These are phyloP conservation scores for Lates calcarifer DNA, from an alignment of 2,113 vertebrate species.

Conservation along the genomic window DNA sequence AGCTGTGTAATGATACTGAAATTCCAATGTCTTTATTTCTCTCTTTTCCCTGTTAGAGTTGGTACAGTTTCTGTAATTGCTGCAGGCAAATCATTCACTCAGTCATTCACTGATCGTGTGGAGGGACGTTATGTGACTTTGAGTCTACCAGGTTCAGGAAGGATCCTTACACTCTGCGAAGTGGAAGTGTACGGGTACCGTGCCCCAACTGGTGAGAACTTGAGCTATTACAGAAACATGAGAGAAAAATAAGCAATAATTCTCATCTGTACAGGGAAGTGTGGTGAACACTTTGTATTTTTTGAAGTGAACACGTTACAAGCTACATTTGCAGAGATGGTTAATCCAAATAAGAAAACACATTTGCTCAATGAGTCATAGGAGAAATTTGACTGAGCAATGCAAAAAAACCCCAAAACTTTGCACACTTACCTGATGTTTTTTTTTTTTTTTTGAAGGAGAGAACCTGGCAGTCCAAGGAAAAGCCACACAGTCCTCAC, in stretches of 20 bases:
- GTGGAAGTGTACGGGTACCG: constrained; percentile 68
- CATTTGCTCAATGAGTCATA: too few relatives aligned
- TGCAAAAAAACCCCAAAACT: neutral
- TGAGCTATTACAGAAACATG: neutral
- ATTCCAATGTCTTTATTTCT: neutral
- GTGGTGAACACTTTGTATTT: too few relatives aligned
- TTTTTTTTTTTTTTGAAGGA: constrained; percentile 28
- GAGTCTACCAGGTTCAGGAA: fast-evolving
- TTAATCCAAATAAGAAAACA: too few relatives aligned
- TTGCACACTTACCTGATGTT: neutral
- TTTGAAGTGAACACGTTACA: too few relatives aligned
- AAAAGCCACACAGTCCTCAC: constrained; percentile 63
- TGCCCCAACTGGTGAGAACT: constrained; percentile 53
- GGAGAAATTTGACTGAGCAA: too few relatives aligned
- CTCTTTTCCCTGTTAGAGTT: constrained; percentile 27
- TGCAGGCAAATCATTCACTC: neutral
- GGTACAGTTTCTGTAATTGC: neutral
- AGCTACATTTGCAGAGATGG: too few relatives aligned
- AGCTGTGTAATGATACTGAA: too few relatives aligned
- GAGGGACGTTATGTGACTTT: constrained; percentile 60
- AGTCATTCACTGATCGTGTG: neutral
- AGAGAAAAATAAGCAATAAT: too few relatives aligned
- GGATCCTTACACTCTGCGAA: constrained; percentile 47
- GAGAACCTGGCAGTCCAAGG: constrained; percentile 66
- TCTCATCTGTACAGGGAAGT: too few relatives aligned